Conservation (phyloP, 2,888 invertebrate genomes). For the Zaprionus obscuricornis region DNA sequence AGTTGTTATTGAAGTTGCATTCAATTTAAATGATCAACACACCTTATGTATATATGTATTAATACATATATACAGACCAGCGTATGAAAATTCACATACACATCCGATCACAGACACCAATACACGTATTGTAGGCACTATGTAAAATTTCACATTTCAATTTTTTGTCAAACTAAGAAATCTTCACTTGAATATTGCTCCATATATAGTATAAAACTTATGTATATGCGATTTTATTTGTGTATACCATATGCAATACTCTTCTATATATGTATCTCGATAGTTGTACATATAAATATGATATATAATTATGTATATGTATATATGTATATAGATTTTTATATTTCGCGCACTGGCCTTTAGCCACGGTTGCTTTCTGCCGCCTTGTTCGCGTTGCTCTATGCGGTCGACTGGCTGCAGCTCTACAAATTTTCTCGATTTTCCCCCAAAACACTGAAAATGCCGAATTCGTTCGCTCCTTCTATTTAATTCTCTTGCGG, state of each 20-base stretch:
- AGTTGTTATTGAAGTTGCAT: constrained; percentile 23
- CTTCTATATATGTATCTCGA: constrained; percentile 30
- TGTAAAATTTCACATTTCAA: constrained; percentile 54
- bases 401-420: constrained; percentile 68
- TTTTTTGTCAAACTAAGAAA: constrained; percentile 53
- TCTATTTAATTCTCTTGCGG: constrained; percentile 48
- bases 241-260: constrained; percentile 48
- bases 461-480: constrained; percentile 49
- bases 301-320: constrained; percentile 16
- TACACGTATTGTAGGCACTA: constrained; percentile 26
- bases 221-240: constrained; percentile 17
- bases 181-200: constrained; percentile 40
- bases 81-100: constrained; percentile 5
- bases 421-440: constrained; percentile 56
- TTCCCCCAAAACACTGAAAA: constrained; percentile 54
- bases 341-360: constrained; percentile 63
- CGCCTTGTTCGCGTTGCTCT: constrained; percentile 68
- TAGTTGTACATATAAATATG: constrained; percentile 19
- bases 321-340: constrained; percentile 31
- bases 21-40: constrained; percentile 45
- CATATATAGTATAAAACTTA: constrained; percentile 48
- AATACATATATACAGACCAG: constrained; percentile 2
- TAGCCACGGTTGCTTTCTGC: constrained; percentile 42
- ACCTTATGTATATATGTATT: too few species aligned
- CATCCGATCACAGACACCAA: constrained; percentile 8